phyloP scores from a whole-genome alignment of 2,888 invertebrate genomes.

The Xylota sylvarum region DNA sequence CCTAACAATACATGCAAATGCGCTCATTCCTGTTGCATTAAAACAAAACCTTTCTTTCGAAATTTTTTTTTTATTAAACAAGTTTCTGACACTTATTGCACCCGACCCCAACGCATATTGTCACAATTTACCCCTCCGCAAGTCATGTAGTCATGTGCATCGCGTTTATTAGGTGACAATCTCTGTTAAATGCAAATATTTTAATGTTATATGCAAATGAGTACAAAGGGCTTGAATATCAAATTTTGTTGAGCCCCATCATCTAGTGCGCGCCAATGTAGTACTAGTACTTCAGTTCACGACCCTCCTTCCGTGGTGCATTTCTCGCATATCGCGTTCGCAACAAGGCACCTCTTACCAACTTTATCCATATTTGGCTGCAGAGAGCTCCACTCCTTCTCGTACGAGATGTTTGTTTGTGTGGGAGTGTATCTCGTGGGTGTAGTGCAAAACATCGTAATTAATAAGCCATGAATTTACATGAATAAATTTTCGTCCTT shows the following conservation, averaged over 20 bases:
- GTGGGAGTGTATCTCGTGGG: conserved; percentile 43
- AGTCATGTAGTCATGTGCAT: conserved; percentile 64
- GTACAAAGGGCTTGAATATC: conserved; percentile 64
- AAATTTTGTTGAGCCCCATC: conserved; percentile 59
- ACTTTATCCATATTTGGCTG: conserved; percentile 40
- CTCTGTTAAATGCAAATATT: conserved; percentile 72
- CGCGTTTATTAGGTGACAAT: conserved; percentile 73
- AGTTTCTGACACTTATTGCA: conserved; percentile 1
- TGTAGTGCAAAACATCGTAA: conserved; percentile 73
- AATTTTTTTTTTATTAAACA: not conserved
- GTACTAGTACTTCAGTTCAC: conserved; percentile 45
- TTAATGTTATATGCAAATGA: conserved; percentile 73
- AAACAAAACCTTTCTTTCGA: not conserved
- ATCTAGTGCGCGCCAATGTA: conserved; percentile 38
- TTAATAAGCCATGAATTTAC: conserved; percentile 76
- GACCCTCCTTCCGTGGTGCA: not conserved
- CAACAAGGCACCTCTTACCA: conserved; percentile 31
- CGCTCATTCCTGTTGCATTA: not conserved
- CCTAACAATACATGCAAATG: not conserved
- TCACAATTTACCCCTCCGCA: conserved; percentile 30
- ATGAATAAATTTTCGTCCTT: conserved; percentile 74
- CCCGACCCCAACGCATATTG: conserved; percentile 32
- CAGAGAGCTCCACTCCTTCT: conserved; percentile 23
- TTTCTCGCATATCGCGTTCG: conserved; percentile 32
- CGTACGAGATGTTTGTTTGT: no score